Base-by-base conservation (phyloP, 2,797 vertebrate species). In the Syngnathus acus region DNA sequence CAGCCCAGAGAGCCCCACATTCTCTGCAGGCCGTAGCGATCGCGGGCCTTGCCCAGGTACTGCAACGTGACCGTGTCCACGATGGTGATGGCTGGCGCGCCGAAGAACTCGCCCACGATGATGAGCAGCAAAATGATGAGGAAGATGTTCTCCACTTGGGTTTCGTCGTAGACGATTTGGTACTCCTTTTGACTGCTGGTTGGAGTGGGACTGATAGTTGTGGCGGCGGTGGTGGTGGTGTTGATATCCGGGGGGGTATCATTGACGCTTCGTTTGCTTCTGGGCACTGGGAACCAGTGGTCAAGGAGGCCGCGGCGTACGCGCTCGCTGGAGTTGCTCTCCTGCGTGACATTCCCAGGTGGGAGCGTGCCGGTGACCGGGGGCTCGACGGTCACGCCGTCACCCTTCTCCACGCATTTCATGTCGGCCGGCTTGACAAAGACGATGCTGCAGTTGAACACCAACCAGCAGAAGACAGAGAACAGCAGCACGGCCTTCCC, bases 1-100 rank as follows among this genome's bases (percentile, higher is more conserved):
- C 96, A 99, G 69, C 97, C 97, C 79, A 99, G 89, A 0, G 97
- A 99, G 0, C 97, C 96, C 96, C 96, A 99, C 97, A 99, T 99
- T 38, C 97, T 89, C 87, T 99, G 97, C 68, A 98, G 78, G 38
- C 97, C 97, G 0, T 99, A 99, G 6, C 94, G 94, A 80, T 99
- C 96, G 0, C 96, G 84, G 67, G 97, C 94, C 6, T 90, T 93
- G 2, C 96, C 96, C 0, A 99, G 91, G 73, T 98, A 95, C 82
- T 98, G 95, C 71, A 99, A 90, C 0, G 97, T 99, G 48, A 98
- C 89, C 0, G 97, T 98, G 88, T 99, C 97, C 75, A 98, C 97
- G 4, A 99, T 98, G 54, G 97, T 99, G 67, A 98, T 89, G 0
- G 96, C 96, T 0, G 96, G 97, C 5, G 97, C 96, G 45, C 96